Conservation (phyloP, 1,140 invertebrate genomes). For the Cotesia vestalis region DNA sequence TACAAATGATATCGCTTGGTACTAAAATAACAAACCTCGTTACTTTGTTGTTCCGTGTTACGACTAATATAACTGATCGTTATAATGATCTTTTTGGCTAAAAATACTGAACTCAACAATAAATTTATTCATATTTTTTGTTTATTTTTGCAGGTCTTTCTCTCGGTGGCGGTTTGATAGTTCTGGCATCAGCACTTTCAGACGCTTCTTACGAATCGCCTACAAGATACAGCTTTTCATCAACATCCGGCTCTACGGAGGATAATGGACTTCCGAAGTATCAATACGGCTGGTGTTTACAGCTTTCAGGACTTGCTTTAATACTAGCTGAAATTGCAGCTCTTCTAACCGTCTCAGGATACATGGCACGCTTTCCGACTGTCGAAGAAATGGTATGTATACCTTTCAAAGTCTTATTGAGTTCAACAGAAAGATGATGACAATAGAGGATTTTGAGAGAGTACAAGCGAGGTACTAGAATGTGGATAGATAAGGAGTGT, state of each 20-base stretch:
- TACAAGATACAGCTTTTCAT: constrained; percentile 58
- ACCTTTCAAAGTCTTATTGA: not conserved
- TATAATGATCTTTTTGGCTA: no score
- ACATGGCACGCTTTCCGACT: constrained; percentile 71
- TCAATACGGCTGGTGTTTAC: constrained; percentile 78
- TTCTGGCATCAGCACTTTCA: constrained; percentile 72
- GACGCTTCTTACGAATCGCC: constrained; percentile 69
- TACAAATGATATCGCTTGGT: no score
- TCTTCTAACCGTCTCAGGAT: constrained; percentile 71
- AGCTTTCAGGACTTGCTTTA: constrained; percentile 73
- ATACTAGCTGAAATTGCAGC: constrained; percentile 75
- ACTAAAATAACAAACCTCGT: no score
- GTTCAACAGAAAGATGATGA: no score
- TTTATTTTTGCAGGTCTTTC: constrained; percentile 66
- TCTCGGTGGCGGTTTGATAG: constrained; percentile 71
- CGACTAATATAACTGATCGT: no score
- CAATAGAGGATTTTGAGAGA: no score
- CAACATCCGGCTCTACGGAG: constrained; percentile 55
- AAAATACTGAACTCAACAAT: no score
- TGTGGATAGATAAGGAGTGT: no score
- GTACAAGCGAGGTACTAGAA: no score
- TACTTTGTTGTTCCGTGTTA: no score
- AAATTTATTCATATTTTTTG: no score
- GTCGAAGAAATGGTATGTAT: constrained; percentile 72
- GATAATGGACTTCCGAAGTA: constrained; percentile 67